Evolutionary conservation across 2,797 vertebrate species (phyloP).

Genomic region (Eremophila alpestris): DNA sequence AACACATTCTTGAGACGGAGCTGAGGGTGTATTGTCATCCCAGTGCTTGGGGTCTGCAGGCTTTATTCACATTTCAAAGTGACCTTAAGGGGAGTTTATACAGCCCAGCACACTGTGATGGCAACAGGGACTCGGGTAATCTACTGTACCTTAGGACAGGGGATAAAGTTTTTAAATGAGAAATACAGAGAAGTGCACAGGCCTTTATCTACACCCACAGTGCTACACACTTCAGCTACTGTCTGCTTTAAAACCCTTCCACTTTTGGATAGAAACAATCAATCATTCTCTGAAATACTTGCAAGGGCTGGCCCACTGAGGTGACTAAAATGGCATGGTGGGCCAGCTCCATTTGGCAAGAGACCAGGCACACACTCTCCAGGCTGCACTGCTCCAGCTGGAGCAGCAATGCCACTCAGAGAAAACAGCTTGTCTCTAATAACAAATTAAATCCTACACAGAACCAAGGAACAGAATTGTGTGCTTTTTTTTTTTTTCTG

Average conservation of each 20-base stretch:
- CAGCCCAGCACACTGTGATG: background rate
- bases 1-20: constrained; percentile 52
- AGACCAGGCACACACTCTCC: constrained; percentile 6
- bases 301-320: constrained; percentile 15
- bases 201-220: constrained; percentile 28
- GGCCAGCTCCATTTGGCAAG: constrained; percentile 33
- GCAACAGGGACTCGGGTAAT: constrained; percentile 4
- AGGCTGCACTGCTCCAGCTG: background rate
- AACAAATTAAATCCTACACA: background rate
- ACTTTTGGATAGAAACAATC: constrained; percentile 31
- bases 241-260: background rate
- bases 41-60: background rate
- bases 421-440: background rate
- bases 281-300: constrained; percentile 23
- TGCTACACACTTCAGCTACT: background rate
- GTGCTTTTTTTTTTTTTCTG: constrained; percentile 10
- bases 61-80: background rate
- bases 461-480: constrained; percentile 40
- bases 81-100: background rate
- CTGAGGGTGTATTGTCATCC: background rate
- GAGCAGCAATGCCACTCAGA: background rate
- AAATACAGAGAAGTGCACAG: constrained; percentile 34
- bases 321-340: constrained; percentile 34
- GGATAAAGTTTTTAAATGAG: constrained; percentile 16
- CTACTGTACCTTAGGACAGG: constrained; percentile 46